Evolutionary conservation across 53 echinoderm and acorn worm species (phyloP).

Genomic region (Crossaster papposus): DNA sequence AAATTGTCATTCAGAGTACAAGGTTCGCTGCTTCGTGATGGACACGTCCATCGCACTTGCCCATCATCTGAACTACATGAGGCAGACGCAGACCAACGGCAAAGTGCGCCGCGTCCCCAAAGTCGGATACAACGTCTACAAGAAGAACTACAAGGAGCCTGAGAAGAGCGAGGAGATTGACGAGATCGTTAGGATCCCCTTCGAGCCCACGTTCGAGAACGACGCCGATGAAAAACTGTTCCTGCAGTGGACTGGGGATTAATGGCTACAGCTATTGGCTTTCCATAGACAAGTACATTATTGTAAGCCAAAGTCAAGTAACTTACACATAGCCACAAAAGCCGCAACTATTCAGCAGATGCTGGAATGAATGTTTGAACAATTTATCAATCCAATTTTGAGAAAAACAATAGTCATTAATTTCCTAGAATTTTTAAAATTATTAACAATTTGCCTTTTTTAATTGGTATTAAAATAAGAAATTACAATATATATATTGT

Average conservation of each 20-base stretch:
- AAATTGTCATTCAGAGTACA: slow-evolving; percentile 62
- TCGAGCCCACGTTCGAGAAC: slow-evolving; percentile 70
- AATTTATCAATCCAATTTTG: too few relatives aligned
- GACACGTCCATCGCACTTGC: slow-evolving; percentile 78
- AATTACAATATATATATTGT: too few relatives aligned
- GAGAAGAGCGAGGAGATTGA: slow-evolving; percentile 67
- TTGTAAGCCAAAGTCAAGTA: neutral
- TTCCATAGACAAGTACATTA: neutral
- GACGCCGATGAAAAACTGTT: slow-evolving; percentile 75
- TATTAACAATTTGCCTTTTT: too few relatives aligned
- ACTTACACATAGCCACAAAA: too few relatives aligned
- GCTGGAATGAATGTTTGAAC: too few relatives aligned
- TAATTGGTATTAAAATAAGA: too few relatives aligned
- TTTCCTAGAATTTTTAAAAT: too few relatives aligned
- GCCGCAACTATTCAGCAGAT: too few relatives aligned
- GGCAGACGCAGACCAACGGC: slow-evolving; percentile 78
- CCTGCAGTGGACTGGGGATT: slow-evolving; percentile 77
- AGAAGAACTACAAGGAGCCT: slow-evolving; percentile 83
- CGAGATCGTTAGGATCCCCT: slow-evolving; percentile 73
- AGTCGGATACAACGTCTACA: slow-evolving; percentile 84
- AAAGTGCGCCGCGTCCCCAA: slow-evolving; percentile 75
- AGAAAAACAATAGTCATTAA: too few relatives aligned
- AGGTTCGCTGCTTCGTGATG: slow-evolving; percentile 80
- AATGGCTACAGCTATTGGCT: neutral
- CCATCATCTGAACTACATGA: slow-evolving; percentile 80